Evolutionary conservation across 2,888 invertebrate genomes (phyloP).

Genomic region (Synanthedon andrenaeformis): DNA sequence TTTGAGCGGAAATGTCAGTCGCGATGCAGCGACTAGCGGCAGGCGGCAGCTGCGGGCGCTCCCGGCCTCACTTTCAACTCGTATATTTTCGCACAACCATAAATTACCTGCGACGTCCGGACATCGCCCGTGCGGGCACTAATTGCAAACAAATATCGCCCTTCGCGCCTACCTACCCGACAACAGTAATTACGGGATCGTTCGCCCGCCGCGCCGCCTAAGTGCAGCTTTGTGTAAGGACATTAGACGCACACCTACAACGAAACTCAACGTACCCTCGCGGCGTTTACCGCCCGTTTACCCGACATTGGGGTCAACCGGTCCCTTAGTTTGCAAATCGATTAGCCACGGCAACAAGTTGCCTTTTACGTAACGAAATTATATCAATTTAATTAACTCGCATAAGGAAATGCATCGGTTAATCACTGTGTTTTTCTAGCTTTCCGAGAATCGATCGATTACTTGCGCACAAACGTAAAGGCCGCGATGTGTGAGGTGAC

Average conservation of each 20-base stretch:
- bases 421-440: neutral
- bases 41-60: conserved; percentile 25
- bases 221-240: conserved; percentile 31
- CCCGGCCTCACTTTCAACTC: conserved; percentile 5
- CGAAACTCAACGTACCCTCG: conserved; percentile 18
- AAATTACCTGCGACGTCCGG: conserved; percentile 40
- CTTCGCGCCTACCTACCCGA: conserved; percentile 33
- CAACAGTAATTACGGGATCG: conserved; percentile 37
- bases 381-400: conserved; percentile 1
- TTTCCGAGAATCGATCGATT: conserved; percentile 4
- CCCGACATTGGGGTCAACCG: conserved; percentile 16
- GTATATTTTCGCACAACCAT: conserved; percentile 33
- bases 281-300: conserved; percentile 26
- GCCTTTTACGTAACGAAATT: conserved; percentile 3
- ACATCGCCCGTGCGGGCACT: conserved; percentile 41
- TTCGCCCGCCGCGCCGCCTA: conserved; percentile 21
- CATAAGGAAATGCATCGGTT: neutral
- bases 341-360: conserved; percentile 1
- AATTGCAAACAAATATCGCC: conserved; percentile 57
- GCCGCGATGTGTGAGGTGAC: conserved; percentile 7
- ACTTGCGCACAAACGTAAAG: neutral
- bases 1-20: conserved; percentile 52
- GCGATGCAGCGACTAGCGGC: conserved; percentile 1
- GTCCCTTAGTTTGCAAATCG: conserved; percentile 14
- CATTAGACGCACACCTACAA: conserved; percentile 20